Conservation (phyloP, 2,888 invertebrate genomes). For the Pyrrhosoma nymphula region DNA sequence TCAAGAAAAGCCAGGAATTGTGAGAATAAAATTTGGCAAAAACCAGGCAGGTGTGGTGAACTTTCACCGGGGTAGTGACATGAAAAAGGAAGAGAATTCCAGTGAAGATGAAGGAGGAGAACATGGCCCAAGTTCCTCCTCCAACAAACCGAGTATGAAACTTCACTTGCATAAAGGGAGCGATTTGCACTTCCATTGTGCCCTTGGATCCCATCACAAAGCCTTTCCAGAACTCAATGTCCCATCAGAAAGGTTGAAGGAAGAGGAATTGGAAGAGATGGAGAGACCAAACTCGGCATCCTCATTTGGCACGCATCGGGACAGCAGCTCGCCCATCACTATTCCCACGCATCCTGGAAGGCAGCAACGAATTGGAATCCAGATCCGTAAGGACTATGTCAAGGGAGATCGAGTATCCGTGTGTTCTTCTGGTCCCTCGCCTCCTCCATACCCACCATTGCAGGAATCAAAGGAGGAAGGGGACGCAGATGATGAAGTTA, state of each 20-base stretch:
- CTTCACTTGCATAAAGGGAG: neutral
- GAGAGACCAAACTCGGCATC: constrained; percentile 51
- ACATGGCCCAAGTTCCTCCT: neutral
- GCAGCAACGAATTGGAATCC: constrained; percentile 71
- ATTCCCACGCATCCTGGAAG: constrained; percentile 24
- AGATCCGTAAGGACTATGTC: constrained; percentile 73
- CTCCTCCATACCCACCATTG: neutral
- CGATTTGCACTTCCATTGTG: neutral
- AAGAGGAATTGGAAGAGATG: constrained; percentile 48
- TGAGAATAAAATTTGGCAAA: neutral
- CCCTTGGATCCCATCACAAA: neutral
- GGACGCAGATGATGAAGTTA: constrained; percentile 21
- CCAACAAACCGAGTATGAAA: neutral
- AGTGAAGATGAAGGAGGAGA: neutral
- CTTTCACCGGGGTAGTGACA: neutral
- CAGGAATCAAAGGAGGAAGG: neutral
- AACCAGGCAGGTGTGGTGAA: neutral
- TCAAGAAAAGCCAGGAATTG: neutral
- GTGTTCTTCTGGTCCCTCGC: constrained; percentile 30
- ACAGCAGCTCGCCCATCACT: constrained; percentile 44
- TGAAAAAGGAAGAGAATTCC: neutral
- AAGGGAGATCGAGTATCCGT: constrained; percentile 69
- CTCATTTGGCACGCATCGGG: neutral
- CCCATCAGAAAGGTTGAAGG: neutral
- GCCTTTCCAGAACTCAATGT: neutral